Evolutionary conservation across 2,113 vertebrate genomes (phyloP).

Genomic region (Mesitornis unicolor): DNA sequence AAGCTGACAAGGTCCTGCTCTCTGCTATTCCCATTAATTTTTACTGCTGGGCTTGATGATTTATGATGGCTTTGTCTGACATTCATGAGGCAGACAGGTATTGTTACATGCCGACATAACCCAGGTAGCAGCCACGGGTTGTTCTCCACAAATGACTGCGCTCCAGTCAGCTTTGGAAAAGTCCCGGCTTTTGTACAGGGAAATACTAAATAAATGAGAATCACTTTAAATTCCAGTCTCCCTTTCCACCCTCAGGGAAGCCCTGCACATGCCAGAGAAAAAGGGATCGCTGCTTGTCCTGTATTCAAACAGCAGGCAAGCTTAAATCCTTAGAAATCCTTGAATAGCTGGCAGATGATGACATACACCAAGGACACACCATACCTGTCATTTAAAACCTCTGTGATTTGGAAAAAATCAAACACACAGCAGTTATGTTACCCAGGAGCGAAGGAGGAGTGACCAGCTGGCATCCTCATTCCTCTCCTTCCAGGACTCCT

Average conservation of each 20-base stretch:
- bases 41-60: conserved; percentile 54
- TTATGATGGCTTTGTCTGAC: conserved; percentile 58
- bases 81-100: conserved; percentile 41
- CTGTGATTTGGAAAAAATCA: background rate
- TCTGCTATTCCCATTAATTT: conserved; percentile 40
- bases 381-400: background rate
- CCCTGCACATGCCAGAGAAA: conserved; percentile 49
- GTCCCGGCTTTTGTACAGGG: conserved; percentile 32
- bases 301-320: background rate
- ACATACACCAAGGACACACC: background rate
- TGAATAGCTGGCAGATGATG: conserved; percentile 22
- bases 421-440: background rate
- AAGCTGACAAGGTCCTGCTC: conserved; percentile 51
- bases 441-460: background rate
- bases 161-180: conserved; percentile 30
- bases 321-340: conserved; percentile 49
- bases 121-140: background rate
- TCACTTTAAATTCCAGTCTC: conserved; percentile 63
- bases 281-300: conserved; percentile 1
- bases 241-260: conserved; percentile 57
- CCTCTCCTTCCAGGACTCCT: background rate
- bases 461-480: background rate
- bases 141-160: conserved; percentile 21
- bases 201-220: conserved; percentile 48
- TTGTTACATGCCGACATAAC: conserved; percentile 20